Percentiles rank a stretch among this genome's conserved stretches.
Conservation (phyloP, 1,140 invertebrate species). For the Scaptomyza graminum region DNA sequence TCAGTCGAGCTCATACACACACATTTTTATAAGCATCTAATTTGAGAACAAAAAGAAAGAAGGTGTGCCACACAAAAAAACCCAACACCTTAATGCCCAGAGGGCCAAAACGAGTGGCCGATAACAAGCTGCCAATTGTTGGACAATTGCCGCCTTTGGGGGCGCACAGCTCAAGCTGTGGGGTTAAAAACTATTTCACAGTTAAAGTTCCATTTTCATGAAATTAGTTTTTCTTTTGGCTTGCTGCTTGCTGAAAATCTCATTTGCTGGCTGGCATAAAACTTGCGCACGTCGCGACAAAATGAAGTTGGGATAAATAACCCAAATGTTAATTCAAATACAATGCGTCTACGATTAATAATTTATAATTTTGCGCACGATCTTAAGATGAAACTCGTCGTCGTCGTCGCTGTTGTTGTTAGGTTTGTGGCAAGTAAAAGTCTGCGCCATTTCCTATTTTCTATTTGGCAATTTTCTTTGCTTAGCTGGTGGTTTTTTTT, state of each 20-base stretch:
- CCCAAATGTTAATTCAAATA: slow-evolving; percentile 55
- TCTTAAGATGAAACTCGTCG: slow-evolving; percentile 21
- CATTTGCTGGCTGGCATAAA: slow-evolving; percentile 51
- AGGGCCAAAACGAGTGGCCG: slow-evolving; percentile 41
- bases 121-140: slow-evolving; percentile 66
- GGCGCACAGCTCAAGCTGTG: slow-evolving; percentile 26
- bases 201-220: slow-evolving; percentile 70
- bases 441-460: slow-evolving; percentile 27
- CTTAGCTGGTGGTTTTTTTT: slow-evolving; percentile 25
- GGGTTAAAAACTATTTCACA: slow-evolving; percentile 76
- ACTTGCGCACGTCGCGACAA: slow-evolving; percentile 58
- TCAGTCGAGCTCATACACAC: slow-evolving; percentile 56
- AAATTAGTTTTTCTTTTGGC: slow-evolving; percentile 76
- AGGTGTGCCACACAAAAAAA: slow-evolving; percentile 46
- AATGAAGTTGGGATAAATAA: slow-evolving; percentile 59
- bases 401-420: neutral
- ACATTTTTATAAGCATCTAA: slow-evolving; percentile 76
- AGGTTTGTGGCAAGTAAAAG: slow-evolving; percentile 49
- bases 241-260: slow-evolving; percentile 38
- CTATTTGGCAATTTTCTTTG: slow-evolving; percentile 21
- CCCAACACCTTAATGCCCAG: slow-evolving; percentile 45
- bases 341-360: slow-evolving; percentile 65
- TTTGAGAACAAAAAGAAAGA: slow-evolving; percentile 47
- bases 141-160: slow-evolving; percentile 54
- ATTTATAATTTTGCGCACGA: slow-evolving; percentile 74